Conservation (phyloP, 2,888 invertebrate species). For the Pammene aurita region DNA sequence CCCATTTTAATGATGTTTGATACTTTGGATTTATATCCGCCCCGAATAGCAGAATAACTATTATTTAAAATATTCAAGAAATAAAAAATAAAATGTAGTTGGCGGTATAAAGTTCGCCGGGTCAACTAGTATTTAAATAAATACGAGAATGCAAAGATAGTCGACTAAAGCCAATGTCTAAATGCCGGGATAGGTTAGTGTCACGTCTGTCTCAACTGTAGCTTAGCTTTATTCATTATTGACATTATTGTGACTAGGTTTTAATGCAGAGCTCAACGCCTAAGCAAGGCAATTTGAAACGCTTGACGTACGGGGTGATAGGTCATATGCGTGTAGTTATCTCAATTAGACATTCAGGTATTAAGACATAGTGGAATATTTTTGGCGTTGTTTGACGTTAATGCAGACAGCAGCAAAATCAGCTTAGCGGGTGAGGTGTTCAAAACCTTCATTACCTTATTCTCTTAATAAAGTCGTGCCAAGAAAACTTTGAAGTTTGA, state of each 20-base stretch:
- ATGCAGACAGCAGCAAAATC: no score
- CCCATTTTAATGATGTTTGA: no score
- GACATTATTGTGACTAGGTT: background rate
- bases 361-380: background rate
- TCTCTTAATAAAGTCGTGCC: no score
- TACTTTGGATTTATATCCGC: no score
- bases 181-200: background rate
- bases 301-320: background rate
- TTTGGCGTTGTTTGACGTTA: background rate
- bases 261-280: background rate
- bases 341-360: background rate
- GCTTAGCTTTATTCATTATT: background rate
- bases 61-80: no score
- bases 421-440: no score
- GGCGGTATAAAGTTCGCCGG: no score
- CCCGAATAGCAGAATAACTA: no score
- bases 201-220: background rate
- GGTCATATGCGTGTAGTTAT: background rate
- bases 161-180: background rate
- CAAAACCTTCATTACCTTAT: no score
- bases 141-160: background rate
- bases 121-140: background rate
- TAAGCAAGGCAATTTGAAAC: background rate
- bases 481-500: no score
- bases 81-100: no score